Evolutionary conservation across 2,888 invertebrate species (phyloP).

Genomic region (Erpobdella octoculata): DNA sequence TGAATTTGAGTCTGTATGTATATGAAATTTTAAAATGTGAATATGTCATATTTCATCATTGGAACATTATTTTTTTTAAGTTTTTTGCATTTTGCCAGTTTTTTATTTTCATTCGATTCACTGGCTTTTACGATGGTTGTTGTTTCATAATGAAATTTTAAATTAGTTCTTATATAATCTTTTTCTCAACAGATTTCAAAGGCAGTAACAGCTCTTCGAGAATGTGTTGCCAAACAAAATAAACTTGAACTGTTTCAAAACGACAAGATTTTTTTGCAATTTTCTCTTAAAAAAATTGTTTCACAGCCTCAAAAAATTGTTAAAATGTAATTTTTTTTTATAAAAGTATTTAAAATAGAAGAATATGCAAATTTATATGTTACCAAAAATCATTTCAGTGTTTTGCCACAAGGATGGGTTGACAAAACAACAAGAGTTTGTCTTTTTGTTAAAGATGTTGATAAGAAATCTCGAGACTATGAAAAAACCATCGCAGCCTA

Average conservation of each 20-base stretch:
- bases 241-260: slow-evolving; percentile 35
- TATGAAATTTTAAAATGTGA: too few relatives aligned
- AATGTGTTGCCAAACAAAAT: slow-evolving; percentile 30
- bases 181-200: slow-evolving; percentile 23
- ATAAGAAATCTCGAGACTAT: slow-evolving; percentile 65
- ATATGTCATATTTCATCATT: too few relatives aligned
- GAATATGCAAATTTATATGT: slow-evolving; percentile 21
- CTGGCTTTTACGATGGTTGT: not conserved
- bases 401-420: slow-evolving; percentile 8
- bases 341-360: not conserved
- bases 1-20: too few relatives aligned
- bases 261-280: slow-evolving; percentile 41
- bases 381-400: slow-evolving; percentile 37
- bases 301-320: slow-evolving; percentile 24
- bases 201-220: slow-evolving; percentile 32
- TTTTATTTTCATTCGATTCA: not conserved
- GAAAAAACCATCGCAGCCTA: slow-evolving; percentile 69
- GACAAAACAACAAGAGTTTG: slow-evolving; percentile 64
- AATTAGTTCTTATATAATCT: too few relatives aligned
- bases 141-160: too few relatives aligned
- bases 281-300: slow-evolving; percentile 43
- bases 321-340: slow-evolving; percentile 10
- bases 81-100: too few relatives aligned
- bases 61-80: too few relatives aligned
- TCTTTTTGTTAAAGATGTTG: slow-evolving; percentile 69